phyloP scores from a whole-genome alignment of 2,888 invertebrate species.

The Drosophila monieri region DNA sequence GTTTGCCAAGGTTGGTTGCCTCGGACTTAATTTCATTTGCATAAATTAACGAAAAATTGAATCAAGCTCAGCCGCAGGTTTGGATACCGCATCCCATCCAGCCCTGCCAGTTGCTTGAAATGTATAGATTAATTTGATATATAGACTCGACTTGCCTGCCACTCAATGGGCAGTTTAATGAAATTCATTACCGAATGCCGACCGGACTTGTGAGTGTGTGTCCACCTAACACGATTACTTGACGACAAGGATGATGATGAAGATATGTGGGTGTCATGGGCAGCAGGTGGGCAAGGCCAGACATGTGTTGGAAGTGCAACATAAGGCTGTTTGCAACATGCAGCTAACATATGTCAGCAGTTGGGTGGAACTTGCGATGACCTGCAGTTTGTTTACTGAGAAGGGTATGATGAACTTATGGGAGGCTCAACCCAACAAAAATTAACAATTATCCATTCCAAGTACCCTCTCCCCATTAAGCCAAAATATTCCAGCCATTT shows the following conservation, averaged over 20 bases:
- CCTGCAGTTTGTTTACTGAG: not conserved
- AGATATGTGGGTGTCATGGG: not conserved
- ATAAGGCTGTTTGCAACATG: constrained; percentile 19
- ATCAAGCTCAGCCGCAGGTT: constrained; percentile 16
- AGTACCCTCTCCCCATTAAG: not conserved
- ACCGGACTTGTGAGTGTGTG: constrained; percentile 10
- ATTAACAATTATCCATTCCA: not conserved
- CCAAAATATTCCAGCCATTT: not conserved
- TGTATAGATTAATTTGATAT: constrained; percentile 25
- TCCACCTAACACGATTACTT: constrained; percentile 26
- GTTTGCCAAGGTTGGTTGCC: constrained; percentile 41
- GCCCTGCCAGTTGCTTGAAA: not conserved
- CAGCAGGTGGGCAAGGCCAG: not conserved
- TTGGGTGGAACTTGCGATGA: constrained; percentile 13
- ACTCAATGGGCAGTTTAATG: constrained; percentile 31
- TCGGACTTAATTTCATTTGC: constrained; percentile 43
- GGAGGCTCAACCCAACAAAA: not conserved
- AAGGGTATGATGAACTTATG: not conserved
- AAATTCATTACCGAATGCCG: constrained; percentile 36
- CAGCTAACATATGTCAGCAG: constrained; percentile 22
- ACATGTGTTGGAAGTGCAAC: constrained; percentile 20
- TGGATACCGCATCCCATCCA: constrained; percentile 5
- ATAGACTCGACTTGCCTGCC: not conserved
- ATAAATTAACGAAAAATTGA: constrained; percentile 52
- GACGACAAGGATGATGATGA: not conserved